phyloP scores from a whole-genome alignment of 2,888 invertebrate species.

The Philhelius pedissequus region DNA sequence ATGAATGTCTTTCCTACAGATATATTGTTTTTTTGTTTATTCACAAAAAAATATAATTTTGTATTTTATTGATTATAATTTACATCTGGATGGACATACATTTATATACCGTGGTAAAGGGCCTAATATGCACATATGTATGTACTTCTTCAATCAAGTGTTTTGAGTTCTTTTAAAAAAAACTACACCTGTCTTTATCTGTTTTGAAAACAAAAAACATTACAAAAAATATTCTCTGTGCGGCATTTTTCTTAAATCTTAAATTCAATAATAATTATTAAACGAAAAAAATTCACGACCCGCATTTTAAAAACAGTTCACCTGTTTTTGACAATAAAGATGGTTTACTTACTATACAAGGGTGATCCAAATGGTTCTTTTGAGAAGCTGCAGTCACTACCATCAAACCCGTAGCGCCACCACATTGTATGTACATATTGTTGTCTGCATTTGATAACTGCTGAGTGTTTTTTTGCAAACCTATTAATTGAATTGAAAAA shows the following conservation, averaged over 20 bases:
- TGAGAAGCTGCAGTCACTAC: background rate
- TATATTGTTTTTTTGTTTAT: too few species aligned
- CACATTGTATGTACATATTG: background rate
- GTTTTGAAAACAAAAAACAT: background rate
- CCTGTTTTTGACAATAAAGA: constrained; percentile 73
- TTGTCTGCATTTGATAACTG: constrained; percentile 24
- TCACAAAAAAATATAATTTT: too few species aligned
- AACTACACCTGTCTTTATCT: background rate
- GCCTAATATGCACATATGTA: too few species aligned
- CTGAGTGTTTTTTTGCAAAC: background rate
- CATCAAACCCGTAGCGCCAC: background rate
- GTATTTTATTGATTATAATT: too few species aligned
- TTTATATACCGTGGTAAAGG: too few species aligned
- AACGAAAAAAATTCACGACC: background rate
- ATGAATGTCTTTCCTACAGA: background rate
- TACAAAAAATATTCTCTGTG: background rate
- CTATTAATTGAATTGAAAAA: background rate
- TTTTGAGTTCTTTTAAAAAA: too few species aligned
- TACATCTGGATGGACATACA: too few species aligned
- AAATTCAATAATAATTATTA: background rate
- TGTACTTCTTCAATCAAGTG: too few species aligned
- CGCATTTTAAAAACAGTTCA: constrained; percentile 56
- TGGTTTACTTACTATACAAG: background rate
- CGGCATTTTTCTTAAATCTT: background rate
- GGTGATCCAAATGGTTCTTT: background rate